Conservation (phyloP, 2,797 vertebrate species). For the Hemibagrus guttatus region DNA sequence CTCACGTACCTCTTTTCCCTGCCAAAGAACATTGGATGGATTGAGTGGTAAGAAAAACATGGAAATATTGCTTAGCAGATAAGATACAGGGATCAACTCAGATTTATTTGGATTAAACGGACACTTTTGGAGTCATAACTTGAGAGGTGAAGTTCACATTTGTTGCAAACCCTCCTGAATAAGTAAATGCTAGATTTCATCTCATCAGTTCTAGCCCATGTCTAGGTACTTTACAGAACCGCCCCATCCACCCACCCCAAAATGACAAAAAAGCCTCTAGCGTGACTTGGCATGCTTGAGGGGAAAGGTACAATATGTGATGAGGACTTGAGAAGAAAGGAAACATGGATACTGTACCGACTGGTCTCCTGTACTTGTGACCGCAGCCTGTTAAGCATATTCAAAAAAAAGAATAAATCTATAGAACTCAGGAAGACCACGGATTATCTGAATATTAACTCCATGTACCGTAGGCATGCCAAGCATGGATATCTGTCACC, state of each 20-base stretch:
- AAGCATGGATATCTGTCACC: conserved; percentile 50
- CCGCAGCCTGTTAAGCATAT: conserved; percentile 88
- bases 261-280: conserved; percentile 66
- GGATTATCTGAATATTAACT: conserved; percentile 71
- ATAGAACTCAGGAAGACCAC: conserved; percentile 73
- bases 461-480: conserved; percentile 62
- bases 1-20: conserved; percentile 99
- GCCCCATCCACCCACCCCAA: conserved; percentile 63
- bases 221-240: conserved; percentile 45
- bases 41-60: conserved; percentile 93
- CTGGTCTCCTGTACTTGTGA: conserved; percentile 88
- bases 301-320: conserved; percentile 73
- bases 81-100: conserved; percentile 23
- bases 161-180: conserved; percentile 19
- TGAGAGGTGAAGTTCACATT: background rate
- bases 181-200: conserved; percentile 23
- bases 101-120: conserved; percentile 2
- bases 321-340: conserved; percentile 78
- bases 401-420: conserved; percentile 86
- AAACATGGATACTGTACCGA: conserved; percentile 86
- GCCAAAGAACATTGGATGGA: conserved; percentile 93
- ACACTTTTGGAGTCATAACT: conserved; percentile 4
- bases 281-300: conserved; percentile 80
- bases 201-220: conserved; percentile 34
- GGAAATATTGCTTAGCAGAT: conserved; percentile 76